phyloP scores from a whole-genome alignment of 2,888 invertebrate species.

The Amphipoea oculea region DNA sequence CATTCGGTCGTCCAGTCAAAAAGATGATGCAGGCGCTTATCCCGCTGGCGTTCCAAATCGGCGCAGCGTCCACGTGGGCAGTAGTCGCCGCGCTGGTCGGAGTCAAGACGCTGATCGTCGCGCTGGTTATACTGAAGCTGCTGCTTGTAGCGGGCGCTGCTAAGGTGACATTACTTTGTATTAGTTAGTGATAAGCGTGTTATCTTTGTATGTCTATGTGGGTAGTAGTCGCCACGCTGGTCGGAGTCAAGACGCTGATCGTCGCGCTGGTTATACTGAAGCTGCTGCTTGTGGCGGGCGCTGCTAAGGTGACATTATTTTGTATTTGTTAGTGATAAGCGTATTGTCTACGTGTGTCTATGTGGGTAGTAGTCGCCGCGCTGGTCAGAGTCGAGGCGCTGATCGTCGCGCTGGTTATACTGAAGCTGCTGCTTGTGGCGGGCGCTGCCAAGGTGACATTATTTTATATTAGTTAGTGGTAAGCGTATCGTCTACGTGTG shows the following conservation, averaged over 20 bases:
- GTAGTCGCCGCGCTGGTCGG: slow-evolving; percentile 86
- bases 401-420: slow-evolving; percentile 78
- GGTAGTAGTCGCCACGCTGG: slow-evolving; percentile 85
- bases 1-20: slow-evolving; percentile 87
- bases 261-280: slow-evolving; percentile 84
- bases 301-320: slow-evolving; percentile 79
- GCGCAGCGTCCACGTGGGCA: slow-evolving; percentile 87
- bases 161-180: slow-evolving; percentile 75
- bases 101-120: slow-evolving; percentile 83
- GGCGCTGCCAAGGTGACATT: slow-evolving; percentile 83
- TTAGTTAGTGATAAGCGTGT: not conserved
- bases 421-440: slow-evolving; percentile 83
- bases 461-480: not conserved
- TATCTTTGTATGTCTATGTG: slow-evolving; percentile 75
- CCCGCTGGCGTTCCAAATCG: slow-evolving; percentile 87
- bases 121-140: slow-evolving; percentile 83
- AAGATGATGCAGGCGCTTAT: slow-evolving; percentile 85
- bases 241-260: slow-evolving; percentile 84
- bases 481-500: slow-evolving; percentile 75
- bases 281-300: slow-evolving; percentile 82
- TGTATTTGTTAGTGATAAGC: not conserved
- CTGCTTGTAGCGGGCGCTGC: slow-evolving; percentile 84
- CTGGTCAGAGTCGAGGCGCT: slow-evolving; percentile 86
- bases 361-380: slow-evolving; percentile 78
- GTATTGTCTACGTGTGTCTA: slow-evolving; percentile 74